Evolutionary conservation across 1,140 invertebrate species (phyloP), one percentile per base, ranked within the genome.

Genomic region (Lutraria rhynchaena): DNA sequence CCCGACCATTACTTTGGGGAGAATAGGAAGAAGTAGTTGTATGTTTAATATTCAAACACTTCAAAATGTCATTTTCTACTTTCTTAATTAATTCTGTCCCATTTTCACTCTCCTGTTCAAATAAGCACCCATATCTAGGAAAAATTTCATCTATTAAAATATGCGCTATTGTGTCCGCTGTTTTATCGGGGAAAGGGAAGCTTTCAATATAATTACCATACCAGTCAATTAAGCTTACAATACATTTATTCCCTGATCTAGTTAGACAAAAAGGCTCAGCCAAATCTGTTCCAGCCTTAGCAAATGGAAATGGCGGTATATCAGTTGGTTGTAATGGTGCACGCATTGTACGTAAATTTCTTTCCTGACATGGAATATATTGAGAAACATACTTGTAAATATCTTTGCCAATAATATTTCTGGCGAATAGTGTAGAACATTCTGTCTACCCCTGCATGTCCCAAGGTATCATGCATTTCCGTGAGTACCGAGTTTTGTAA

Each of bases 81-180:
- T 31, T 70, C 24, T 83, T 86, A 0, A 49, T 58, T 69, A 82
- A 82, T 67, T 84, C 76, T 1, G 55, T 75, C 0, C 83, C 76
- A 31, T 84, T 86, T 15, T 86, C 83, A n/a, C 80, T 82, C 0
- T 77, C 11, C 3, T 82, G 74, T 69, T 82, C 29, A 27, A 83
- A 46, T 13, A 44, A 51, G 5, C n/a, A 17, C 9, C 65, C 49
- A 46, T 80, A 82, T 31, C 78, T 46, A 9, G 83, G 83, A 58
- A 81, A 80, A 55, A 86, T 82, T 76, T 86, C 83, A 19, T 86
- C 67, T 0, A 86, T 51, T 15, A 84, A 29, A 19, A 85, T 31
- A 46, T 85, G 80, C 7, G 53, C 65, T 1, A 85, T 67, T 27
- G 24, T 82, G 27, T 77, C 67, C 3, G 63, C 81, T n/a, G 1